Conservation (phyloP, 2,113 vertebrate species). For the Antigone vipio region DNA sequence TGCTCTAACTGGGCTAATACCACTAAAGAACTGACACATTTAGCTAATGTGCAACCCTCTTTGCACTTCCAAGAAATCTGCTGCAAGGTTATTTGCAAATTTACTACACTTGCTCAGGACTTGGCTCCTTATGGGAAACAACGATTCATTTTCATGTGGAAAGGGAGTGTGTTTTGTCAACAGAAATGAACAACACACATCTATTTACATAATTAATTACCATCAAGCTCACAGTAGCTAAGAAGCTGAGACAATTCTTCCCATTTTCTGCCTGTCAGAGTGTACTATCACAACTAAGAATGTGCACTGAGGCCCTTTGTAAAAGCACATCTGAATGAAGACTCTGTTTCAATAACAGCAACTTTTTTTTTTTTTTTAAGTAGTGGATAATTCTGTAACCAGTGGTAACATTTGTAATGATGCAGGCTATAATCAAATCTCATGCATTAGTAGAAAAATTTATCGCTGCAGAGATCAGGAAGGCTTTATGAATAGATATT, state of each 20-base stretch:
- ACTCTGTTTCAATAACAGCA: conserved; percentile 24
- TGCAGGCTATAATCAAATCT: not conserved
- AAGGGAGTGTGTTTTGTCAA: not conserved
- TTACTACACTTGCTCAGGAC: not conserved
- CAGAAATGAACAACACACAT: not conserved
- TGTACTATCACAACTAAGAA: not conserved
- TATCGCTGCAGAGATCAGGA: not conserved
- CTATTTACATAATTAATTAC: conserved; percentile 45
- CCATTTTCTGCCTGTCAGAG: conserved; percentile 43
- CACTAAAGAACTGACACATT: not conserved
- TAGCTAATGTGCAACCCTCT: not conserved
- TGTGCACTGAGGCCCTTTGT: not conserved
- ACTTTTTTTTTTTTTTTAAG: not conserved
- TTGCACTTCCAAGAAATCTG: not conserved
- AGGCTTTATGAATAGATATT: not conserved
- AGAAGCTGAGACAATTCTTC: conserved; percentile 21
- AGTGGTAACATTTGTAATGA: conserved; percentile 7
- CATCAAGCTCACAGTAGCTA: not conserved
- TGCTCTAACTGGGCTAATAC: not conserved
- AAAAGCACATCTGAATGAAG: not conserved
- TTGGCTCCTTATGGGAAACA: not conserved
- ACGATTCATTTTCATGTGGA: not conserved
- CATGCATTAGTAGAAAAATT: not conserved
- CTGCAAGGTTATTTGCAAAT: not conserved
- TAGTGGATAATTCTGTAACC: not conserved